Base-by-base conservation (phyloP, 2,113 vertebrate species). In the Pomatorhinus ruficollis region DNA sequence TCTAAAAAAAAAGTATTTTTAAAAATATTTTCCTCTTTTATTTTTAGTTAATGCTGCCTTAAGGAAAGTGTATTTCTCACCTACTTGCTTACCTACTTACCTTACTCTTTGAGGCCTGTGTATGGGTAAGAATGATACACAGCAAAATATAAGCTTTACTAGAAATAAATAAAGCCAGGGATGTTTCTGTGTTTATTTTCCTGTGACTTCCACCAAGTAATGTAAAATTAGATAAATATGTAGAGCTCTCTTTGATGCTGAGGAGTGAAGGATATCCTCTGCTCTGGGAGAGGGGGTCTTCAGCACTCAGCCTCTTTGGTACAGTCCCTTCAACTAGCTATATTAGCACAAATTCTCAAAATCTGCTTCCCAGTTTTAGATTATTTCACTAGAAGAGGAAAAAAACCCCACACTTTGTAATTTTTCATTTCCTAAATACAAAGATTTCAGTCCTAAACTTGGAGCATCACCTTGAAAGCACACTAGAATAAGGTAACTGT, bases 241-340 rank as follows among this genome's bases (percentile, higher is more conserved):
- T 10, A 54, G 17, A 20, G 4, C 10, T n/a, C 61, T 78, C 30
- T 75, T 12, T 40, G 20, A 59, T 12, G 5, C 5, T 79, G 11
- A 66, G n/a, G 22, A 53, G 15, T 64, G 37, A 70, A 50, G 13
- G 33, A 28, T 40, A 80, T 37, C 11, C 10, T 78, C 28, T 82
- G 56, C 7, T 53, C 15, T 69, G 12, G 23, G 30, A 44, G 15
- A 37, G 2, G 3, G 0, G 1, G 1, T 12, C 13, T n/a, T 30
- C 39, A 81, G 18, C 16, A 44, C 10, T 21, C 64, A 49, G 4
- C 4, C 15, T 47, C 8, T 72, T 28, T 56, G 33, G 15, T 49
- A 44, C 25, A 42, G 8, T 44, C 18, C 21, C 25, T 71, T 77
- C 23, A 69, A 66, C 45, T 2, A 53, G 8, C 5, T 77, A 2